These are phyloP conservation scores for Gordius sp. DNA, from an alignment of 2,888 invertebrate genomes.

Conservation along the genomic window DNA sequence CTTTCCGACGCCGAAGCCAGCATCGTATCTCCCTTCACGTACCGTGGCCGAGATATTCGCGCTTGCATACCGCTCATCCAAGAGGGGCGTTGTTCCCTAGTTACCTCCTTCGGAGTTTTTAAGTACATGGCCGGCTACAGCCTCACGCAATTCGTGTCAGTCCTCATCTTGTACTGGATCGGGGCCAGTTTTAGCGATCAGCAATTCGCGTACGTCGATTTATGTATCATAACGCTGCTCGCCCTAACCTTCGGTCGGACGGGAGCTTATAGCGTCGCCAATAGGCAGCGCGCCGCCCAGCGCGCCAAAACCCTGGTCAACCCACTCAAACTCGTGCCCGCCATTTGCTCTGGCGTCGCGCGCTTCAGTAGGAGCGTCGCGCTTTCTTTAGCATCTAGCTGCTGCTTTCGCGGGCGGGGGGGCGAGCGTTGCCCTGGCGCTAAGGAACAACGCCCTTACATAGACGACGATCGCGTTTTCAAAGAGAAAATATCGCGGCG, in stretches of 20 bases:
- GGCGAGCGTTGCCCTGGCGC: no score
- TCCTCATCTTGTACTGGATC: slow-evolving; percentile 33
- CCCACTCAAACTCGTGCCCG: no score
- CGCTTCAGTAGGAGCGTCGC: no score
- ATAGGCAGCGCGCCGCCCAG: no score
- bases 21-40: slow-evolving; percentile 27
- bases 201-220: slow-evolving; percentile 19
- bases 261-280: neutral
- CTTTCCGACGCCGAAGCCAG: slow-evolving; percentile 27
- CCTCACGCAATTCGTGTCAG: slow-evolving; percentile 47
- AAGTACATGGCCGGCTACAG: slow-evolving; percentile 89
- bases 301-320: no score
- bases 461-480: no score
- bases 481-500: neutral
- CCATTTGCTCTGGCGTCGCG: no score
- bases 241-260: slow-evolving; percentile 5
- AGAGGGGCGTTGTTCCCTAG: slow-evolving; percentile 52
- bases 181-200: slow-evolving; percentile 25
- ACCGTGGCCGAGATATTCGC: slow-evolving; percentile 22
- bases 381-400: no score
- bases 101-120: slow-evolving; percentile 84
- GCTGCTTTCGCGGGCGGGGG: no score
- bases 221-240: slow-evolving; percentile 2
- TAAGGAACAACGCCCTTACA: no score
- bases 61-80: slow-evolving; percentile 23